phyloP scores from a whole-genome alignment of 2,888 invertebrate species.

The Phyllotreta cruciferae region DNA sequence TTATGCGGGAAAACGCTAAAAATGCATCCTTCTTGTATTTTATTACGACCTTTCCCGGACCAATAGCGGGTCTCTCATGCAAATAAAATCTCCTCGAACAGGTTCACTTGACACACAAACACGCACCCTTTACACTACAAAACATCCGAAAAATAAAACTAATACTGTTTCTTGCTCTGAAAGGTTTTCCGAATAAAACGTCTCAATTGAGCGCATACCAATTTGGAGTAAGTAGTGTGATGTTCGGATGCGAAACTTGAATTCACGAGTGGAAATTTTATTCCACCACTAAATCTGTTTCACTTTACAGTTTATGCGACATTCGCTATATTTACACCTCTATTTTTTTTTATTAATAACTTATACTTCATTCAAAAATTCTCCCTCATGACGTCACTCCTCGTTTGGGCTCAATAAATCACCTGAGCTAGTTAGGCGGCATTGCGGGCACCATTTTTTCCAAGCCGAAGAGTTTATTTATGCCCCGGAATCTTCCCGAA shows the following conservation, averaged over 20 bases:
- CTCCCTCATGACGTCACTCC: no score
- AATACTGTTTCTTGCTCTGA: slow-evolving; percentile 13
- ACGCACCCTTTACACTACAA: neutral
- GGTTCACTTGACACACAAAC: slow-evolving; percentile 23
- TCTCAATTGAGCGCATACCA: slow-evolving; percentile 31
- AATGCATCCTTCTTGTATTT: slow-evolving; percentile 31
- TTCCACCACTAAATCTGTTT: slow-evolving; percentile 3
- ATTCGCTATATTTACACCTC: neutral
- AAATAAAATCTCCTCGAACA: slow-evolving; percentile 24
- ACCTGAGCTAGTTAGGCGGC: no score
- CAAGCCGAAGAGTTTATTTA: no score
- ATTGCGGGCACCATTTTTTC: no score
- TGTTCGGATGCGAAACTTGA: slow-evolving; percentile 1
- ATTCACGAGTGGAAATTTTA: slow-evolving; percentile 12
- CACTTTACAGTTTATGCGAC: slow-evolving; percentile 4
- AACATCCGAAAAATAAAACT: slow-evolving; percentile 18
- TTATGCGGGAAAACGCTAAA: slow-evolving; percentile 32
- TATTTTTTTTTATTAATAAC: slow-evolving; percentile 14
- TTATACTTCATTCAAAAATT: no score
- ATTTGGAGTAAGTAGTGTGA: slow-evolving; percentile 26
- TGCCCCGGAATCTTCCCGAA: no score
- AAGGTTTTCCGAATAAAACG: slow-evolving; percentile 24
- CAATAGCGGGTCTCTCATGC: slow-evolving; percentile 25
- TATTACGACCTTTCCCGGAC: slow-evolving; percentile 26
- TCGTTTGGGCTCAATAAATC: no score